Base-by-base conservation (phyloP, 2,888 invertebrate species). In the Drosophila lacicola region DNA sequence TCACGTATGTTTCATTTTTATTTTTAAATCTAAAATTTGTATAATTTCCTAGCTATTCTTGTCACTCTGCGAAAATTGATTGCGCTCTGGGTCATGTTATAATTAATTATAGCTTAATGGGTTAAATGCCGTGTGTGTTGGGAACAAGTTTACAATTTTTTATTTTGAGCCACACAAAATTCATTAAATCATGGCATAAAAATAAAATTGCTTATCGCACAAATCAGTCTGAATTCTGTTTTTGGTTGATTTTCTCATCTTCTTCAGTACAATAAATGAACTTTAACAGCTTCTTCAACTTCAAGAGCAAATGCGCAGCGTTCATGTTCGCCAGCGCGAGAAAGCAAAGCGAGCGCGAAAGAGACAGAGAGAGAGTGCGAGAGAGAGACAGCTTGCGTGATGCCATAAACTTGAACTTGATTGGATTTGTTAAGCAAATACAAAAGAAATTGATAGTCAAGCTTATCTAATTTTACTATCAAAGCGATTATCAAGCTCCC, bases 401-500 rank as follows among this genome's bases (percentile, higher is more conserved):
- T 37, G 75, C 80, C 77, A 88, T 83, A 83, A 87, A 88, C 85
- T 82, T 83, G 74, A 83, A 83, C 82, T 84, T 82, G 87, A 86
- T 82, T 79, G 76, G 65, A 70, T 71, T 70, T 74, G 69, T 74
- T 65, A 76, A 74, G 75, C 82, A 83, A 87, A 83, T 84, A 87
- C 82, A 83, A 83, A 81, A 69, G 85, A 73, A 79, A 83, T 78
- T 80, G 74, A 82, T 86, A 84, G 75, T 58, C 68, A 66, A 75
- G 78, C 82, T 83, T 83, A 83, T 84, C 85, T 70, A 76, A 74
- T 80, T 86, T 87, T 63, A 84, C 82, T 84, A 70, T 78, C 79
- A 68, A 75, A 66, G 56, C 66, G 70, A 74, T 74, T 73, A 74
- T 73, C 80, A 67, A 70, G 79, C 70, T 76, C 60, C 63, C 66